Evolutionary conservation across 2,888 invertebrate species (phyloP), one percentile per base, ranked within the genome.

Genomic region (Nomada ferruginata): DNA sequence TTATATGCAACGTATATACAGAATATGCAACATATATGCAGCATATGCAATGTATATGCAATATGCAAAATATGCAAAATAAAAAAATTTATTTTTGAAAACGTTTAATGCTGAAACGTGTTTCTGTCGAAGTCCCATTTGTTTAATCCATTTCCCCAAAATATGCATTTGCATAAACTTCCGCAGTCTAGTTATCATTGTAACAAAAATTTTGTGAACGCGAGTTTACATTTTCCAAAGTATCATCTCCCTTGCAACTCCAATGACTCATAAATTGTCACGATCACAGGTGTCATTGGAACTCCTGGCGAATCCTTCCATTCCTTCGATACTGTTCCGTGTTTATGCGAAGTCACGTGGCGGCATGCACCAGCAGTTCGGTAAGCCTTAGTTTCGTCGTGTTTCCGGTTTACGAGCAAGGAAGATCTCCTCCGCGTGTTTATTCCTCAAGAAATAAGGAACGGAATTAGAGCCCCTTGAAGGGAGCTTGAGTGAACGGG

Each of bases 381-480:
- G 55, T 57, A 29, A 52, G 64, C 50, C 53, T 69, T 53, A 74
- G 18, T 60, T 59, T n/a, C 70, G 47, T 10, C 69, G 84, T 82
- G 79, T 79, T 84, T 82, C 75, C 73, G 66, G 83, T 88, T 86
- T 86, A 83, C 83, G 84, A 87, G 79, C 82, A 64, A 71, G 76
- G 82, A 86, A 78, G 83, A 85, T 78, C 85, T 76, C 77, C 81
- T 86, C 82, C 84, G 80, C 83, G 82, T 85, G 87, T 87, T 89
- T 88, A 85, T 76, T 61, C 75, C 77, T 74, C 75, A 84, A 65
- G 80, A 83, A 85, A 88, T 86, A 87, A 88, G 83, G 82, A 76
- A 65, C 70, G 74, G 73, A 85, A 88, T 89, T 89, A 89, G 79
- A 44, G 66, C 23, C 29, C 60, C 64, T 52, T 64, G 72, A 68